Evolutionary conservation across 2,797 vertebrate genomes (phyloP), one percentile per base, ranked within the genome.

Genomic region (Sandelia bainsii): DNA sequence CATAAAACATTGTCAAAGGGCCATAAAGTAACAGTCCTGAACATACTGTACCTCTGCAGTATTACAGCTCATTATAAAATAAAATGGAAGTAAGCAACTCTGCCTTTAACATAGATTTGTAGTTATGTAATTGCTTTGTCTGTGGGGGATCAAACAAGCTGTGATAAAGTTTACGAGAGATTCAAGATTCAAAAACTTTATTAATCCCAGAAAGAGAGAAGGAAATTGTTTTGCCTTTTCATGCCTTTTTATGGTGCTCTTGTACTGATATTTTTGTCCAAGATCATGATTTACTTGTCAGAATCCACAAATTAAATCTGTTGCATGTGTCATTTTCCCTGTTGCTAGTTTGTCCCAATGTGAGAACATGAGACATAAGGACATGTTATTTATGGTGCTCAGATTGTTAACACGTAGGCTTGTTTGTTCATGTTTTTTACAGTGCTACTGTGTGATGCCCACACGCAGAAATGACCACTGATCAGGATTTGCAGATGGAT

Each of bases 391-490:
- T 66, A 32, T 51, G 37, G 34, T 23, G n/a, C 23, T 64, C 25
- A 29, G 54, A 63, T 68, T 54, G 25, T 42, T 85, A 62, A 87
- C 40, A 23, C 17, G 14, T 42, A 58, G 49, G 50, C 67, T 49
- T 79, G 22, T 81, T 49, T 79, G 25, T 81, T 65, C 72, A 10
- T 54, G 2, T 74, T 70, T 49, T 84, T 79, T 75, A 20, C 86
- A 93, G 92, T 53, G 64, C 79, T 59, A 75, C 64, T 56, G 84
- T 86, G 71, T 79, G 62, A 89, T 81, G 80, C 72, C 73, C 63
- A 68, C 42, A 34, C 1, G 34, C 64, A 83, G 80, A 95, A 77
- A 99, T 98, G 97, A 97, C 96, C 87, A 97, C 96, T 82, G 96
- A 97, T 88, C 95, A 95, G 77, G 94, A 95, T 83, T 86, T 94